A percentile compares a stretch with the other conserved stretches of the same genome.
Evolutionary conservation across 2,797 vertebrate genomes (phyloP).

Genomic region (Notamacropus eugenii): DNA sequence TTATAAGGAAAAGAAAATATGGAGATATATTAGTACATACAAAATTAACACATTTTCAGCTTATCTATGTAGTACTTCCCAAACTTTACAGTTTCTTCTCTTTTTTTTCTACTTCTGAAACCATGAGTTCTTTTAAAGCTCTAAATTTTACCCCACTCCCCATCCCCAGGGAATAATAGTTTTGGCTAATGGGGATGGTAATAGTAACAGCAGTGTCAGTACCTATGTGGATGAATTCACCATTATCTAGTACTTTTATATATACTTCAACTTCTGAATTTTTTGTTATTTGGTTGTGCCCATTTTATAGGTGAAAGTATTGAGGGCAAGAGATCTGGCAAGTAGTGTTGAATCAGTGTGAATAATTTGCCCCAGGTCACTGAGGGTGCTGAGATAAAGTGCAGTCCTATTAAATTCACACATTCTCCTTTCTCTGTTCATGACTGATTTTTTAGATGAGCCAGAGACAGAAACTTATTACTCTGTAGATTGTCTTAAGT

Average conservation of each 20-base stretch:
- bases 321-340: constrained; percentile 27
- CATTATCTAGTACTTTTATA: neutral
- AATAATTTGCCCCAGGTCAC: constrained; percentile 29
- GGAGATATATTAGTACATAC: neutral
- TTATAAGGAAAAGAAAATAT: neutral
- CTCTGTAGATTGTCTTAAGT: neutral
- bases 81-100: neutral
- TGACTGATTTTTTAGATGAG: constrained; percentile 26
- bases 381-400: constrained; percentile 36
- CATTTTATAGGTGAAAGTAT: constrained; percentile 30
- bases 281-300: neutral
- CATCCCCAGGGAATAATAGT: neutral
- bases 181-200: neutral
- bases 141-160: neutral
- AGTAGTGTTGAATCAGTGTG: neutral
- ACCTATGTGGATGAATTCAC: neutral
- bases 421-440: constrained; percentile 31
- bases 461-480: constrained; percentile 40
- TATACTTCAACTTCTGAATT: neutral
- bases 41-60: neutral
- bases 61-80: neutral
- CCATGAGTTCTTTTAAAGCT: neutral
- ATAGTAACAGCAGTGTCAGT: neutral
- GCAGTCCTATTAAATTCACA: constrained; percentile 16
- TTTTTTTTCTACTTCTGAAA: neutral